Percentiles rank a stretch among this genome's conserved stretches.
phyloP scores from a whole-genome alignment of 2,888 invertebrate genomes.

The Encarsia formosa region DNA sequence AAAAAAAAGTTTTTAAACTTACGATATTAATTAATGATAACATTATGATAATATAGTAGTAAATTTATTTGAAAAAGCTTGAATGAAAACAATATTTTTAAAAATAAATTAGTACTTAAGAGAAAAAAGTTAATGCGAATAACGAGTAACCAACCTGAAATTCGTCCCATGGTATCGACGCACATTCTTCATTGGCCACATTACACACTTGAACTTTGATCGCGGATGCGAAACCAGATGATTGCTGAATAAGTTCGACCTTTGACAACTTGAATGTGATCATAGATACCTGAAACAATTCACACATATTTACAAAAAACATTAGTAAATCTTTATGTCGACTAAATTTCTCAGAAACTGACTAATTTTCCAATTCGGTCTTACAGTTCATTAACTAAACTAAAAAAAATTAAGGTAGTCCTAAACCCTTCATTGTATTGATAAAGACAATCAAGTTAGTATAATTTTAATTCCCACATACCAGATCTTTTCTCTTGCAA shows the following conservation, averaged over 20 bases:
- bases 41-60: too few species aligned
- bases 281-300: conserved; percentile 54
- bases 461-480: conserved; percentile 44
- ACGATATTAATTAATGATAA: too few species aligned
- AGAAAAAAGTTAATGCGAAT: background rate
- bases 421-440: conserved; percentile 4
- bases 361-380: too few species aligned
- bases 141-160: conserved; percentile 68
- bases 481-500: conserved; percentile 74
- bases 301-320: too few species aligned
- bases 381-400: too few species aligned
- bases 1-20: too few species aligned
- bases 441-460: background rate
- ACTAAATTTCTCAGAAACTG: too few species aligned
- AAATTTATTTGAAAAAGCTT: too few species aligned
- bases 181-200: conserved; percentile 76
- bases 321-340: too few species aligned
- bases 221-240: conserved; percentile 62
- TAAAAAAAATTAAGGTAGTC: conserved; percentile 5
- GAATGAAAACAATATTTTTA: too few species aligned
- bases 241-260: conserved; percentile 70
- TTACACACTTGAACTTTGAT: conserved; percentile 68
- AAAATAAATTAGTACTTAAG: too few species aligned
- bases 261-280: conserved; percentile 68
- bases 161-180: conserved; percentile 89